These are phyloP conservation scores for Psittacula cyanocephala DNA, from an alignment of 2,113 vertebrate genomes.

Conservation along the genomic window DNA sequence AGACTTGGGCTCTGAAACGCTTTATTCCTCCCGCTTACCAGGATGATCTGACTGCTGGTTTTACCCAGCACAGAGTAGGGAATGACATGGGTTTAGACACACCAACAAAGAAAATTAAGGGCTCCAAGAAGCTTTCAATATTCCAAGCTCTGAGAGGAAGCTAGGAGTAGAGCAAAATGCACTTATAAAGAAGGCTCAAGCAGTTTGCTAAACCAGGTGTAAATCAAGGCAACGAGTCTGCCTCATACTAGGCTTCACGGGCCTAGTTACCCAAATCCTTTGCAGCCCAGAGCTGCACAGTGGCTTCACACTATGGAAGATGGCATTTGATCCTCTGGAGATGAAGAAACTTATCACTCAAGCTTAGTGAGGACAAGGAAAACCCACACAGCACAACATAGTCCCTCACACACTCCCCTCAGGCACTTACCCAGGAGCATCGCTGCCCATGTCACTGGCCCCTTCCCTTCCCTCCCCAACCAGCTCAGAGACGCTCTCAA, in stretches of 20 bases:
- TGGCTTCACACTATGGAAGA: not conserved
- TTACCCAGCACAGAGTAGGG: not conserved
- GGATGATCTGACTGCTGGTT: not conserved
- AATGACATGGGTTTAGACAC: not conserved
- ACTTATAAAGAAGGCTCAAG: not conserved
- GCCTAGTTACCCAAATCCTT: not conserved
- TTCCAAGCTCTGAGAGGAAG: not conserved
- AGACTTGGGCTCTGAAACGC: not conserved
- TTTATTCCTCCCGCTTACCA: not conserved
- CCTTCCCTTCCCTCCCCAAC: not conserved
- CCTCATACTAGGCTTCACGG: not conserved
- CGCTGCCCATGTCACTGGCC: not conserved
- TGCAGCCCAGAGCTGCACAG: not conserved
- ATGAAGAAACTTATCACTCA: not conserved
- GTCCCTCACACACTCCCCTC: not conserved
- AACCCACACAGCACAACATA: fast-evolving
- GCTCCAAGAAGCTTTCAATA: not conserved
- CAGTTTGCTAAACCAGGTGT: not conserved
- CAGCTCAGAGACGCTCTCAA: not conserved
- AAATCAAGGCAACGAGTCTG: not conserved
- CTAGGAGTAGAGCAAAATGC: not conserved
- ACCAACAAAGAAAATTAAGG: not conserved
- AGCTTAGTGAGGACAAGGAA: not conserved
- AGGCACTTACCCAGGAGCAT: not conserved
- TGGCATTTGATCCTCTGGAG: not conserved